Base-by-base conservation (phyloP, 1,140 invertebrate genomes). In the Macrobrachium nipponense region DNA sequence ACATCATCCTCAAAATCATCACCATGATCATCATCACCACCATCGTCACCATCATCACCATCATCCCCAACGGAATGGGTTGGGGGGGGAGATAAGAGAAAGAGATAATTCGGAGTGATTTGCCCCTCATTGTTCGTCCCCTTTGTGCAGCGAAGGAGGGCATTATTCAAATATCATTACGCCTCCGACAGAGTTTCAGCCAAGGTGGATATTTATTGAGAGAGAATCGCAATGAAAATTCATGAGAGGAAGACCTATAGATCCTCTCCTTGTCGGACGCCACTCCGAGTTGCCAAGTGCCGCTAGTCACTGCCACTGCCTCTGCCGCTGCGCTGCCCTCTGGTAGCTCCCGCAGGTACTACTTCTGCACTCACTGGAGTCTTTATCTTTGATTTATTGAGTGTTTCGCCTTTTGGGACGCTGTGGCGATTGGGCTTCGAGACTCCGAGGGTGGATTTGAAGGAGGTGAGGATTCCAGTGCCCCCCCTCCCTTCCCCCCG, bases 161-260 rank as follows among this genome's bases (percentile, higher is more conserved):
- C 36, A 70, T 70, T 70, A 70, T 70, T 70, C 68, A 70, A 70
- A 70, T 70, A 70, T 70, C 36, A 70, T 70, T 70, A 70, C 68
- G 23, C 68, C 68, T 70, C 68, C 68, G 68, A 70, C 68, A 70
- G 68, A 70, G 68, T 70, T 27, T 70, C 12, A 51, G 17, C 68
- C 68, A 27, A 8, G 23, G 68, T 23, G 68, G 68, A 17, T 70
- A 70, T 70, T 70, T 70, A 70, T 70, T 70, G 68, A 70, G 11
- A 17, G 23, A 17, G 23, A 36, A 12, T 23, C 23, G 23, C 68
- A 8, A 70, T 70, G 68, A 70, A 70, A 70, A 70, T 70, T 70
- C 68, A 70, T 70, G n/a, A 70, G 68, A 12, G 20, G 23, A 1
- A 27, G 68, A 14, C 68, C 68, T 70, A 70, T 70, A 70, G 68